phyloP scores from a whole-genome alignment of 2,113 vertebrate genomes.

The Anguilla japonica region DNA sequence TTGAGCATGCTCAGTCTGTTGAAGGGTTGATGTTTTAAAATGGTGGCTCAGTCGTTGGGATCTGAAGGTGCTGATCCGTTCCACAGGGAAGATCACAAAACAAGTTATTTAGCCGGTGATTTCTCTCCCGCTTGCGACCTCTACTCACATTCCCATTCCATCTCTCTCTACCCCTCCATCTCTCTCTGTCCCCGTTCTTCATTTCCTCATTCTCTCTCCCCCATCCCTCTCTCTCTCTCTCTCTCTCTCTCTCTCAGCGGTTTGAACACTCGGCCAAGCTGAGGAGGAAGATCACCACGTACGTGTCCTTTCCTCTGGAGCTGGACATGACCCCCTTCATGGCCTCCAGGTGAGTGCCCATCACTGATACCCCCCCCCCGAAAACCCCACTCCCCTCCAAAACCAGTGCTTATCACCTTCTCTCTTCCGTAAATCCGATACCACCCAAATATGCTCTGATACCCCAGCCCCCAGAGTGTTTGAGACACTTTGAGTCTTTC shows the following conservation, averaged over 20 bases:
- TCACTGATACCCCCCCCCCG: neutral
- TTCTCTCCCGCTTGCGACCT: neutral
- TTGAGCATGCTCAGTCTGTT: too few species aligned
- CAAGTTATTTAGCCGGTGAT: conserved; percentile 2
- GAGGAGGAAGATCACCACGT: conserved; percentile 96
- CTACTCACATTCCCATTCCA: too few species aligned
- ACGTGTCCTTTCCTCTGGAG: conserved; percentile 96
- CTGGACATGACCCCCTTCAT: conserved; percentile 99
- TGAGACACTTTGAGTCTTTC: neutral
- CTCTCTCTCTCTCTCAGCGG: conserved; percentile 58
- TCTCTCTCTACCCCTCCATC: too few species aligned
- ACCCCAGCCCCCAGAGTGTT: neutral
- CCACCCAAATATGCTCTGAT: too few species aligned
- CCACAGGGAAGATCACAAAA: too few species aligned
- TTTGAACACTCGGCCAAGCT: conserved; percentile 98
- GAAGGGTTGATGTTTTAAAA: neutral
- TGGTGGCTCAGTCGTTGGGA: neutral
- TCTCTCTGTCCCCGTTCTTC: neutral
- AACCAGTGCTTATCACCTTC: neutral
- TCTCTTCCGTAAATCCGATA: neutral
- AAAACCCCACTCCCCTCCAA: neutral
- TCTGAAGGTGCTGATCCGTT: neutral
- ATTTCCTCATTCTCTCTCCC: neutral
- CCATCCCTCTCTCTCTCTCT: neutral
- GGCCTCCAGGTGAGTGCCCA: conserved; percentile 87